Evolutionary conservation across 2,888 invertebrate genomes (phyloP).

Genomic region (Athetis lepigone): DNA sequence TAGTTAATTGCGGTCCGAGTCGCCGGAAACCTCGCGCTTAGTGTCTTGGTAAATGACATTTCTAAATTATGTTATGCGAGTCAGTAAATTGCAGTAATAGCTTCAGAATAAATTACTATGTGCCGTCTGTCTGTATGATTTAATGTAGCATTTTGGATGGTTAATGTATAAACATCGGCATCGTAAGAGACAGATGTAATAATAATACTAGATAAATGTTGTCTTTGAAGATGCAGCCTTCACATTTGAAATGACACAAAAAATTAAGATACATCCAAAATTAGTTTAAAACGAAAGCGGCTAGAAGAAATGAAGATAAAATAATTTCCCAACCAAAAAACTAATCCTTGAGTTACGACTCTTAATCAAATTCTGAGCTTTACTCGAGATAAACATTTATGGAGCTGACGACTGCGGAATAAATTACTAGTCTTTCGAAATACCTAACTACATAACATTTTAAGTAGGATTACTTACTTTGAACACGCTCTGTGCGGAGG

Average conservation of each 20-base stretch:
- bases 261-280: neutral
- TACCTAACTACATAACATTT: slow-evolving; percentile 40
- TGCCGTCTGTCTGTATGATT: slow-evolving; percentile 31
- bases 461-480: slow-evolving; percentile 57
- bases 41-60: slow-evolving; percentile 43
- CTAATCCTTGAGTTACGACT: slow-evolving; percentile 27
- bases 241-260: neutral
- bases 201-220: neutral
- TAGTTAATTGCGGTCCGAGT: too few relatives aligned
- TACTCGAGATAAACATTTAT: slow-evolving; percentile 60
- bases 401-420: slow-evolving; percentile 51
- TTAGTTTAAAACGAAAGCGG: neutral
- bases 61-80: slow-evolving; percentile 44
- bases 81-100: slow-evolving; percentile 41
- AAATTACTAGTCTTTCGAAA: slow-evolving; percentile 58
- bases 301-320: neutral
- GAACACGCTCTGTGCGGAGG: slow-evolving; percentile 63
- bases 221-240: neutral
- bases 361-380: slow-evolving; percentile 43
- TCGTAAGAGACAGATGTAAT: slow-evolving; percentile 12
- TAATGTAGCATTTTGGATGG: slow-evolving; percentile 26
- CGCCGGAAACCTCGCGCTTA: too few relatives aligned
- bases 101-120: slow-evolving; percentile 37
- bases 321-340: slow-evolving; percentile 9
- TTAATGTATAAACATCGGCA: slow-evolving; percentile 6